phyloP scores from a whole-genome alignment of 2,888 invertebrate species.

The Athrips mouffetella region DNA sequence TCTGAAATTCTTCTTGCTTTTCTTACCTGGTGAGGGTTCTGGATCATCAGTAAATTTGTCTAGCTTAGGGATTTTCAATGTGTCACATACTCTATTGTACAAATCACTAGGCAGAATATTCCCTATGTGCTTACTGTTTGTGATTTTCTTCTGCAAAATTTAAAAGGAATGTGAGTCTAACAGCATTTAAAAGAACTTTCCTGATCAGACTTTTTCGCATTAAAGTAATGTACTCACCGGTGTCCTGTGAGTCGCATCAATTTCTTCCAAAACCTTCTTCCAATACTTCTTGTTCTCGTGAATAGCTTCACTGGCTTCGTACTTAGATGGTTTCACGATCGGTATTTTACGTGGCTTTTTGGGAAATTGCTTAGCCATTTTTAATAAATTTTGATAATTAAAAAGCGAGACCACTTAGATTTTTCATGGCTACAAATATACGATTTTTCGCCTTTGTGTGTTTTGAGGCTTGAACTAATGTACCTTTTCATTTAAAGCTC shows the following conservation, averaged over 20 bases:
- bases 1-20: too few relatives aligned
- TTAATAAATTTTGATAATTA: background rate
- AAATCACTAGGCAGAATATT: conserved; percentile 55
- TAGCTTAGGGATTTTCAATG: conserved; percentile 45
- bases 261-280: conserved; percentile 45
- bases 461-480: too few relatives aligned
- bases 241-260: conserved; percentile 33
- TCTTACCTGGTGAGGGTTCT: background rate
- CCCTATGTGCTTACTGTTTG: conserved; percentile 41
- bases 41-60: conserved; percentile 17
- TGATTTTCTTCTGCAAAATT: conserved; percentile 18
- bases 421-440: background rate
- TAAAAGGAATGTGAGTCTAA: conserved; percentile 1
- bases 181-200: too few relatives aligned
- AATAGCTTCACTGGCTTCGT: conserved; percentile 45
- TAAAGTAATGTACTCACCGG: conserved; percentile 37
- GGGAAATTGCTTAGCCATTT: conserved; percentile 7
- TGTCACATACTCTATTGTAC: conserved; percentile 57
- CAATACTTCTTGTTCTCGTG: conserved; percentile 59
- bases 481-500: too few relatives aligned
- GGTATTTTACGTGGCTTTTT: conserved; percentile 47
- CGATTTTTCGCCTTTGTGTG: too few relatives aligned
- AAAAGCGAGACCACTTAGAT: conserved; percentile 15
- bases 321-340: conserved; percentile 49
- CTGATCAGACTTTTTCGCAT: conserved; percentile 12